phyloP scores from a whole-genome alignment of 2,797 vertebrate species.

The Enoplosus armatus region DNA sequence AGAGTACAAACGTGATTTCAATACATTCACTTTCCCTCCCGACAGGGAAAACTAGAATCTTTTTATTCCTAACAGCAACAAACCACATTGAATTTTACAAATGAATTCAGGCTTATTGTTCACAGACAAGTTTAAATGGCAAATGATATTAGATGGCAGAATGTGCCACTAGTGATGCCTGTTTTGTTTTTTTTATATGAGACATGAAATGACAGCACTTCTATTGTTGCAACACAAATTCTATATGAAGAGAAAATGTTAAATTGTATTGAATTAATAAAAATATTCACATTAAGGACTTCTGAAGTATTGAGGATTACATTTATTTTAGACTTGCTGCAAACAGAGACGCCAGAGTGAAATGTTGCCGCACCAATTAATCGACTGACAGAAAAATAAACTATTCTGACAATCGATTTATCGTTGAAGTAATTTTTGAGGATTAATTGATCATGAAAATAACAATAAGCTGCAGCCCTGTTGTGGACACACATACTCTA shows the following conservation, averaged over 20 bases:
- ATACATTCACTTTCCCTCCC: background rate
- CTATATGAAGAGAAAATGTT: constrained; percentile 17
- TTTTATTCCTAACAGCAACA: background rate
- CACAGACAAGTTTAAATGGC: constrained; percentile 11
- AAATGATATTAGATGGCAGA: constrained; percentile 28
- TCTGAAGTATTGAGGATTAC: too few species aligned
- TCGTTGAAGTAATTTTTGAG: too few species aligned
- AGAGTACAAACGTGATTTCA: background rate
- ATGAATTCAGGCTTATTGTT: background rate
- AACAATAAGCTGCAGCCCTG: too few species aligned
- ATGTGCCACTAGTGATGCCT: constrained; percentile 24
- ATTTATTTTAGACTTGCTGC: too few species aligned
- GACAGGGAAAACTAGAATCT: background rate
- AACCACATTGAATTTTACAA: background rate
- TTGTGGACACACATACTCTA: background rate
- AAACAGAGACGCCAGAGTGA: too few species aligned
- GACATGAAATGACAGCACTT: background rate
- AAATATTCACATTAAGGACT: constrained; percentile 14
- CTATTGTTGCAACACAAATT: constrained; percentile 16
- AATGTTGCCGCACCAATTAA: too few species aligned
- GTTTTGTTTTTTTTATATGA: background rate
- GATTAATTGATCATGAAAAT: too few species aligned
- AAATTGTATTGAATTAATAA: constrained; percentile 30
- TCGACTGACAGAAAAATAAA: too few species aligned
- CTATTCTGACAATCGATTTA: too few species aligned